Conservation (phyloP, 2,113 vertebrate genomes). For the Trachemys scripta region DNA sequence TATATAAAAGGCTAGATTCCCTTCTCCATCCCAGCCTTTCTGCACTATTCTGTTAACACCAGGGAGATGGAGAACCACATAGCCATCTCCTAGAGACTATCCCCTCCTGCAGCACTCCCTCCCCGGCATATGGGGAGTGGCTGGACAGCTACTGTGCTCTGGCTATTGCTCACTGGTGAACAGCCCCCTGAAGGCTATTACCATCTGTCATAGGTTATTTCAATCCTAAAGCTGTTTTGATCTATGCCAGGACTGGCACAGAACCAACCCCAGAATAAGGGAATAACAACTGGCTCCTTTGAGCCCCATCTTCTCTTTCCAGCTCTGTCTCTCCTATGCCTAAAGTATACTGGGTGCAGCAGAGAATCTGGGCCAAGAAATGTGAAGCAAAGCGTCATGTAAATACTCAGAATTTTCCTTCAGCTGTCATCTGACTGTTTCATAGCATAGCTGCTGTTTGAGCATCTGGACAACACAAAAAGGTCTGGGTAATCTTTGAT, state of each 20-base stretch:
- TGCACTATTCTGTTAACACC: background rate
- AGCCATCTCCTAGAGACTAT: background rate
- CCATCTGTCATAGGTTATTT: background rate
- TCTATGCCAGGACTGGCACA: background rate
- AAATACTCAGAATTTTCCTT: background rate
- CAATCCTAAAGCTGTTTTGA: background rate
- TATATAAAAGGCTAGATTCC: background rate
- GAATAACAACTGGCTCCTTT: background rate
- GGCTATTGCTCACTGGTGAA: background rate
- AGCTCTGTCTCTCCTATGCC: background rate
- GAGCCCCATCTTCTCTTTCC: background rate
- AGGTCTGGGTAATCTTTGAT: background rate
- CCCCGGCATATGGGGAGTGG: background rate
- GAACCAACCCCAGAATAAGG: background rate
- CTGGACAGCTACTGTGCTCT: background rate
- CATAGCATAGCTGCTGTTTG: background rate
- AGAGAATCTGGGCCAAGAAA: background rate
- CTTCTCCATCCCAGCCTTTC: background rate
- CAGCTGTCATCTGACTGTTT: background rate
- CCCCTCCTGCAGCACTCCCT: background rate
- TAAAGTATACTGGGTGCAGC: background rate
- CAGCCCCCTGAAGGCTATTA: background rate
- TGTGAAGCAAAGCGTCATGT: background rate
- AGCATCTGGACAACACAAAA: background rate
- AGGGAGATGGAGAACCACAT: background rate